phyloP scores from a whole-genome alignment of 1,140 invertebrate genomes.

The Aphis gossypii region DNA sequence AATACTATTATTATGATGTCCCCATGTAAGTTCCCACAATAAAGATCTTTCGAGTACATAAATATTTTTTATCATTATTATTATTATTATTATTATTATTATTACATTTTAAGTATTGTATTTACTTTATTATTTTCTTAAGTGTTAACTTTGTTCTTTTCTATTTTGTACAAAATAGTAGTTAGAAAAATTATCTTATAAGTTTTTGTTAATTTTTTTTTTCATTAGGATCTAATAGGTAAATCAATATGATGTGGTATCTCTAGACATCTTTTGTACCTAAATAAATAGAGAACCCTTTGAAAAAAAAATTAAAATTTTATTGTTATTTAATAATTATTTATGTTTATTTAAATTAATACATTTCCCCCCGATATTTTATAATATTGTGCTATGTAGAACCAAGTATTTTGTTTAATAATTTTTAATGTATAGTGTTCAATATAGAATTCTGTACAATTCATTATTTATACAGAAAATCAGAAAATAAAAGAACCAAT shows the following conservation, averaged over 20 bases:
- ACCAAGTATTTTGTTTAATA: slow-evolving; percentile 56
- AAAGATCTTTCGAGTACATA: slow-evolving; percentile 50
- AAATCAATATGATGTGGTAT: slow-evolving; percentile 27
- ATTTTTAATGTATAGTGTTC: slow-evolving; percentile 57
- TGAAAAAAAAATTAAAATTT: slow-evolving; percentile 53
- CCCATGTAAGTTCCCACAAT: background rate
- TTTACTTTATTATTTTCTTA: slow-evolving; percentile 57
- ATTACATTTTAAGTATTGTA: slow-evolving; percentile 52
- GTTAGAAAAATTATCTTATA: slow-evolving; percentile 42
- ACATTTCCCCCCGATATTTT: slow-evolving; percentile 50
- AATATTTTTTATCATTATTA: slow-evolving; percentile 35
- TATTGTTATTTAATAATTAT: slow-evolving; percentile 58
- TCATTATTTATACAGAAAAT: slow-evolving; percentile 55
- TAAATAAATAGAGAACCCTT: slow-evolving; percentile 50
- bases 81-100: slow-evolving; percentile 41
- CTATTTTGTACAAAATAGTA: slow-evolving; percentile 58
- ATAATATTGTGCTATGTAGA: slow-evolving; percentile 57
- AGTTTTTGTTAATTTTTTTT: slow-evolving; percentile 57
- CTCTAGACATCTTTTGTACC: slow-evolving; percentile 47
- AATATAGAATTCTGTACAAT: slow-evolving; percentile 57
- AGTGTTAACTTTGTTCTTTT: slow-evolving; percentile 58
- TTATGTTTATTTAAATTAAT: slow-evolving; percentile 57
- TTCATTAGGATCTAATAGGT: slow-evolving; percentile 54
- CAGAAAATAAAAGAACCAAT: slow-evolving; percentile 57
- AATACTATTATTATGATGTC: slow-evolving; percentile 30